Conservation (phyloP, 2,797 vertebrate genomes). For the Helostoma temminkii region DNA sequence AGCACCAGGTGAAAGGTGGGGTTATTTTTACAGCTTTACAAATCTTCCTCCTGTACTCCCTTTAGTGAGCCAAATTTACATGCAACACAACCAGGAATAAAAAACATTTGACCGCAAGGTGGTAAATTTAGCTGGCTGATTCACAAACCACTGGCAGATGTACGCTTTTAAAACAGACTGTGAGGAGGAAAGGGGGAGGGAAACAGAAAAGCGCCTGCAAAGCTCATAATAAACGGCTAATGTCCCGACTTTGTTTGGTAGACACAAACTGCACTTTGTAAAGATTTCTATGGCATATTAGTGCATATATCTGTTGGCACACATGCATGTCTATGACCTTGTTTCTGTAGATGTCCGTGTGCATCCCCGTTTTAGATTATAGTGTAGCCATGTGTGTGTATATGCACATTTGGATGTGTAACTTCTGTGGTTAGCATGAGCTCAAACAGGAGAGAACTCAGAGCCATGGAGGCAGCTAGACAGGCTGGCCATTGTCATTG, state of each 20-base stretch:
- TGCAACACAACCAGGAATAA: constrained; percentile 82
- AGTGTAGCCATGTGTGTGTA: constrained; percentile 43
- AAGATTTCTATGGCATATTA: constrained; percentile 65
- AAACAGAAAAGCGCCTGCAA: constrained; percentile 67
- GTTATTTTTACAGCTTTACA: constrained; percentile 84
- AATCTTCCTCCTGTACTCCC: constrained; percentile 74
- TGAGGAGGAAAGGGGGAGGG: constrained; percentile 65
- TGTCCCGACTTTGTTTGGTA: constrained; percentile 77
- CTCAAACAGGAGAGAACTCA: constrained; percentile 77
- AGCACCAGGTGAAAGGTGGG: constrained; percentile 82
- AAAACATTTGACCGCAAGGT: constrained; percentile 81
- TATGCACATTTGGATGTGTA: constrained; percentile 70
- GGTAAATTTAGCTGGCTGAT: constrained; percentile 85
- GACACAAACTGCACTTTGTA: constrained; percentile 72
- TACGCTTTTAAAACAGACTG: constrained; percentile 75
- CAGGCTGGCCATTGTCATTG: constrained; percentile 82
- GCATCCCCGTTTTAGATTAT: constrained; percentile 45
- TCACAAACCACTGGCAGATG: constrained; percentile 87
- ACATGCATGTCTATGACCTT: constrained; percentile 42
- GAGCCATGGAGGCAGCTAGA: constrained; percentile 68
- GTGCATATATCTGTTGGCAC: constrained; percentile 42
- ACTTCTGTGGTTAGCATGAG: constrained; percentile 78
- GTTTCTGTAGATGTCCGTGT: constrained; percentile 57
- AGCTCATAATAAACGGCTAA: constrained; percentile 81
- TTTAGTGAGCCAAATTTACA: constrained; percentile 79